Evolutionary conservation across 2,113 vertebrate genomes (phyloP).

Genomic region (Oncorhynchus mykiss): DNA sequence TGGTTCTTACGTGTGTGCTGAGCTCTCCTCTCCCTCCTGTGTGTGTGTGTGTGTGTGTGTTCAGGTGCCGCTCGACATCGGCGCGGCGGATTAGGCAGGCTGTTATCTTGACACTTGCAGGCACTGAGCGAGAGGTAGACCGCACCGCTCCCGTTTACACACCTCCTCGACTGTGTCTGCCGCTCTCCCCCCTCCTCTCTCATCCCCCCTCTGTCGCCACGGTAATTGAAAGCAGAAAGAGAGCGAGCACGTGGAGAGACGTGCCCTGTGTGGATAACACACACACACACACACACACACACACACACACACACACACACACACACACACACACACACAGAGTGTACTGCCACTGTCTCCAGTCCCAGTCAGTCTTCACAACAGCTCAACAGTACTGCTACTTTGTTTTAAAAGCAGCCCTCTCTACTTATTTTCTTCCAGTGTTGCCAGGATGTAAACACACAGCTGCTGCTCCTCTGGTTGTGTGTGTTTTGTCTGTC

Average conservation of each 20-base stretch:
- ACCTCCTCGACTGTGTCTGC: background rate
- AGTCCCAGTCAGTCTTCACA: background rate
- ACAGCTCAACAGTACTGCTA: too few species aligned
- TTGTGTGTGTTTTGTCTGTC: too few species aligned
- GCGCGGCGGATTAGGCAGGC: background rate
- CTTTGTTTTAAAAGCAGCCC: too few species aligned
- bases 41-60: constrained; percentile 2
- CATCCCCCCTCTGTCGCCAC: background rate
- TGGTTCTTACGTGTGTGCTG: too few species aligned
- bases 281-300: background rate
- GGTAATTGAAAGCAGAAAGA: background rate
- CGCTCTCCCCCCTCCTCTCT: background rate
- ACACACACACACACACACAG: too few species aligned
- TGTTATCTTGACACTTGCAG: background rate
- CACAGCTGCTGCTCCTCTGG: too few species aligned
- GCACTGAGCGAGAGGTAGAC: background rate
- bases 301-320: too few species aligned
- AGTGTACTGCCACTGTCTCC: background rate
- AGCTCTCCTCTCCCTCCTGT: background rate
- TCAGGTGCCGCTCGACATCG: background rate
- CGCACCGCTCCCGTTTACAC: background rate
- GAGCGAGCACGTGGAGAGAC: background rate
- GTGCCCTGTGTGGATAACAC: background rate
- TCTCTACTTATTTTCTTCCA: too few species aligned
- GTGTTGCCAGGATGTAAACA: too few species aligned